These are phyloP conservation scores for Labrus mixtus DNA, from an alignment of 2,113 vertebrate genomes.

Conservation along the genomic window DNA sequence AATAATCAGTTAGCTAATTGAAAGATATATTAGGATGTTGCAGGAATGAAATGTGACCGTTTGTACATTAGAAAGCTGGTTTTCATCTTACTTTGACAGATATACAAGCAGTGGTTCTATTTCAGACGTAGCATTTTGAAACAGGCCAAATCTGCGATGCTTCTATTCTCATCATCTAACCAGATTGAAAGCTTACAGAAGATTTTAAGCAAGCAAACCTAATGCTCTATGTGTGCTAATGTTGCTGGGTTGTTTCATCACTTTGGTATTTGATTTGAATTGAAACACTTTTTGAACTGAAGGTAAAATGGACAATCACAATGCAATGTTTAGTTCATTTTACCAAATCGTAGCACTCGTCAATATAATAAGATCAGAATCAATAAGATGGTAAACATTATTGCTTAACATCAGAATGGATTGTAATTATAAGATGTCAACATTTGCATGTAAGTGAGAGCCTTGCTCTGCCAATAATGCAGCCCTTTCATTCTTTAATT, in stretches of 20 bases:
- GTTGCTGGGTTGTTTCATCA: background rate
- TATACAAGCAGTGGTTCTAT: background rate
- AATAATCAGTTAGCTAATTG: slow-evolving; percentile 8
- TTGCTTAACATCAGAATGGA: background rate
- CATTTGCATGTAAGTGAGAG: background rate
- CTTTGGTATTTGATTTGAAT: background rate
- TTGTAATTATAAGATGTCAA: background rate
- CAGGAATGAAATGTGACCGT: slow-evolving; percentile 16
- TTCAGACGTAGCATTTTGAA: background rate
- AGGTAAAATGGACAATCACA: background rate
- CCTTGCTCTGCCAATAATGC: background rate
- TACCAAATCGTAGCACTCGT: background rate
- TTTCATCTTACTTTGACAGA: background rate
- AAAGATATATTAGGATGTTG: slow-evolving; percentile 17
- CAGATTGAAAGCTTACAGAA: background rate
- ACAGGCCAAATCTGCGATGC: background rate
- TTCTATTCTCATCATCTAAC: background rate
- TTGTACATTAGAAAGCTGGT: background rate
- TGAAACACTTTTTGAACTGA: background rate
- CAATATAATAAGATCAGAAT: background rate
- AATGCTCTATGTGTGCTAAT: background rate
- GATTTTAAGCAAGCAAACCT: background rate
- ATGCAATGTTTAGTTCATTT: background rate
- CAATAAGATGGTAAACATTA: background rate
- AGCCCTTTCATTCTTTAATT: background rate